Conservation (phyloP, 2,113 vertebrate species). For the Malurus melanocephalus region DNA sequence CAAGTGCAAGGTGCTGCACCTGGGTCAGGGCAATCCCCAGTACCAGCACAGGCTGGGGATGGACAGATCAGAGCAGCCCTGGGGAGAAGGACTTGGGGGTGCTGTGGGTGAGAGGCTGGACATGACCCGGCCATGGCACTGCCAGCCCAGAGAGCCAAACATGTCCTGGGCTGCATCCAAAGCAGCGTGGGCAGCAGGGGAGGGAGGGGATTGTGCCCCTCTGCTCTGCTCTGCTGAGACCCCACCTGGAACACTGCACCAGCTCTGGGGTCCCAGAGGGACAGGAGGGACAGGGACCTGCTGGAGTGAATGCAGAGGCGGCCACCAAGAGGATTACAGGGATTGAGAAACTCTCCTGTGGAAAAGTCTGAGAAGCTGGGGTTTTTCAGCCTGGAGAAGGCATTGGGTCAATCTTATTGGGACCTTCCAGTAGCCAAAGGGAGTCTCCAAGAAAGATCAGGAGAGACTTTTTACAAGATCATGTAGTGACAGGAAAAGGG, state of each 20-base stretch:
- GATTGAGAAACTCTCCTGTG: neutral
- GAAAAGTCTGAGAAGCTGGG: neutral
- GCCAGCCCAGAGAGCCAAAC: neutral
- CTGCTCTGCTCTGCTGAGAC: neutral
- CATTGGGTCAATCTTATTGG: neutral
- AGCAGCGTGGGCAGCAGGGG: accelerated
- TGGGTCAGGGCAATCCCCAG: accelerated
- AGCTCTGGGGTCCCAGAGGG: neutral
- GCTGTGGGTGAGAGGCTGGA: neutral
- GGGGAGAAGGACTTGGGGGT: accelerated
- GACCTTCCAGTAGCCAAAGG: neutral
- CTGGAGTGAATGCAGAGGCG: neutral
- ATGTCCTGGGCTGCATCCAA: neutral
- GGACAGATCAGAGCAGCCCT: neutral
- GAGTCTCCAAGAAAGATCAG: neutral
- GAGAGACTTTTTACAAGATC: neutral
- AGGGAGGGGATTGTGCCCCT: neutral
- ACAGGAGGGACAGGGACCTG: accelerated
- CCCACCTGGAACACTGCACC: neutral
- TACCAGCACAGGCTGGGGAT: neutral
- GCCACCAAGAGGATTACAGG: neutral
- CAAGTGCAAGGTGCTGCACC: neutral
- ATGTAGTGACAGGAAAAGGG: neutral
- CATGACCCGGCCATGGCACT: neutral
- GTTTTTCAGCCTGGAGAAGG: neutral